Evolutionary conservation across 2,888 invertebrate genomes (phyloP).

Genomic region (Conomelus anceps): DNA sequence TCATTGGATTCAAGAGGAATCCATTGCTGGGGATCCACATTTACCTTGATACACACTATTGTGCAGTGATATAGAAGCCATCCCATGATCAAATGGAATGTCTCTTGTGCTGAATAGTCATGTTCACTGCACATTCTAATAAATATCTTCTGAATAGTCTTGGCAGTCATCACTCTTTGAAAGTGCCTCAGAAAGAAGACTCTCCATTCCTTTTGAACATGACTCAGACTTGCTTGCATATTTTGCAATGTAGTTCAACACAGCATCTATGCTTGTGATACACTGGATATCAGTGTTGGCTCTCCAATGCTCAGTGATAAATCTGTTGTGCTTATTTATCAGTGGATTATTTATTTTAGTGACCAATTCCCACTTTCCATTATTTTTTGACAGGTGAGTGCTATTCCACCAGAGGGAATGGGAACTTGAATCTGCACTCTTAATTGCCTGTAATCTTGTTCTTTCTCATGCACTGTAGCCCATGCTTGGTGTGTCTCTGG

Average conservation of each 20-base stretch:
- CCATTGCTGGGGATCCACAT: no score
- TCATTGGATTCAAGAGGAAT: no score
- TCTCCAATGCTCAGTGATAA: constrained; percentile 18
- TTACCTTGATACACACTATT: no score
- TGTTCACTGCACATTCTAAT: neutral
- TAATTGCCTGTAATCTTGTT: neutral
- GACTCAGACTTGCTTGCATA: constrained; percentile 24
- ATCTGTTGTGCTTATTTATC: constrained; percentile 18
- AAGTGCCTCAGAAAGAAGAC: neutral
- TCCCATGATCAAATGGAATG: neutral
- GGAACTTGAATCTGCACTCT: constrained; percentile 2
- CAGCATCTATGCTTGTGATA: constrained; percentile 12
- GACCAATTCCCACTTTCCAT: neutral
- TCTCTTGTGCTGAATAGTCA: constrained; percentile 4
- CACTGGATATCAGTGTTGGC: constrained; percentile 24
- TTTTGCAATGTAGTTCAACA: constrained; percentile 26
- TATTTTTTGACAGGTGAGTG: neutral
- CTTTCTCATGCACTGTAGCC: neutral
- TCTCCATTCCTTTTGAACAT: neutral
- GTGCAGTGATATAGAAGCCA: no score
- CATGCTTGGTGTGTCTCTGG: neutral
- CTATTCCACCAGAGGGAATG: neutral
- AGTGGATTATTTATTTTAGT: constrained; percentile 18
- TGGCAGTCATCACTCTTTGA: neutral
- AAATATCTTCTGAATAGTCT: neutral